Conservation (phyloP, 2,113 vertebrate species). For the Indri indri region DNA sequence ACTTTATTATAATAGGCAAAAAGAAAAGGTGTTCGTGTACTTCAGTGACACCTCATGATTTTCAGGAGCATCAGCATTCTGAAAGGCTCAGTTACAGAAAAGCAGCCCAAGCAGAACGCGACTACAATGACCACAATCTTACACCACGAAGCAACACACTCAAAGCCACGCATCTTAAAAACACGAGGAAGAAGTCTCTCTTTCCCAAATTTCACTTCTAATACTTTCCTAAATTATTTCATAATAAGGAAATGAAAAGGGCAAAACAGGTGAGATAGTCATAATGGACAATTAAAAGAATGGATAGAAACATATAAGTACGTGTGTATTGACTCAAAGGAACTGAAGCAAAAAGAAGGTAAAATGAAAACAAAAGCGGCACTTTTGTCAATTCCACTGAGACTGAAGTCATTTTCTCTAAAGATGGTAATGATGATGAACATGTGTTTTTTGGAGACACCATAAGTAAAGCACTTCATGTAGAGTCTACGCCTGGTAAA, state of each 20-base stretch:
- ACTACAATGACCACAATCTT: neutral
- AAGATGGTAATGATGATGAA: neutral
- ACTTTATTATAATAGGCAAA: neutral
- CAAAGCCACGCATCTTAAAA: neutral
- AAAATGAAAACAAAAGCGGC: neutral
- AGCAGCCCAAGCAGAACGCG: neutral
- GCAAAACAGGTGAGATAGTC: neutral
- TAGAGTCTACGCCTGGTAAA: neutral
- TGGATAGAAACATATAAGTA: neutral
- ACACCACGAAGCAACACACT: fast-evolving
- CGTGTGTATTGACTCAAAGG: neutral
- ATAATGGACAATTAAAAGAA: neutral
- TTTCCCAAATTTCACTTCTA: constrained; percentile 19
- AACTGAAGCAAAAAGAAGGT: neutral
- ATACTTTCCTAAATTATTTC: constrained; percentile 21
- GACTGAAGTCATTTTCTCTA: neutral
- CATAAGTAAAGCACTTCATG: neutral
- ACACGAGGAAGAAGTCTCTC: neutral
- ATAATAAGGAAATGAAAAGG: neutral
- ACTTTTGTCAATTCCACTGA: neutral
- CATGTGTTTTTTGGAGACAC: neutral
- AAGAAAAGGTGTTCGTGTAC: neutral
- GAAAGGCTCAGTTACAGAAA: neutral
- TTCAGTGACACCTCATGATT: neutral
- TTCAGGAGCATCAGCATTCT: neutral